Conservation (phyloP, 2,888 invertebrate species). For the Phalangium opilio region DNA sequence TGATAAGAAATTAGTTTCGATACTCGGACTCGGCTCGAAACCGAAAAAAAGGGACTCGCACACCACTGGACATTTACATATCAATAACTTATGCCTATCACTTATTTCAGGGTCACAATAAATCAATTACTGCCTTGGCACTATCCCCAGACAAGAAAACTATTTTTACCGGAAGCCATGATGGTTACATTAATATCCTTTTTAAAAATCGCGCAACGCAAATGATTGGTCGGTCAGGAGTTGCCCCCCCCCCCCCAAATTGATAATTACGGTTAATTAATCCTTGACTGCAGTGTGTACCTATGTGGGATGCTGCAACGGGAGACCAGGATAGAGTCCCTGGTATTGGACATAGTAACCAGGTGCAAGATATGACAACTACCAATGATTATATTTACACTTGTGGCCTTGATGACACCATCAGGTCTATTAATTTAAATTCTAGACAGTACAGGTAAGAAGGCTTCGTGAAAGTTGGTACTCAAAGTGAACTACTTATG, state of each 20-base stretch:
- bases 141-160: constrained; percentile 53
- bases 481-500: no score
- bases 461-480: no score
- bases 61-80: no score
- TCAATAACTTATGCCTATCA: constrained; percentile 1
- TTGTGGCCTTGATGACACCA: constrained; percentile 84
- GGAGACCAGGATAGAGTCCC: constrained; percentile 69
- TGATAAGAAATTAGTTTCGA: no score
- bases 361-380: constrained; percentile 76
- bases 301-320: constrained; percentile 30
- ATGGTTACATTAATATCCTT: constrained; percentile 59
- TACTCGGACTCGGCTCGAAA: no score
- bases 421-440: constrained; percentile 39
- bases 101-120: constrained; percentile 69
- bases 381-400: constrained; percentile 56
- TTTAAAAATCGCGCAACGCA: no score
- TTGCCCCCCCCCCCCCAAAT: no score
- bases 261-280: neutral
- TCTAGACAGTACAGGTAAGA: constrained; percentile 43
- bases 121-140: constrained; percentile 82
- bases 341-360: constrained; percentile 86
- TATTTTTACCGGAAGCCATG: constrained; percentile 85
- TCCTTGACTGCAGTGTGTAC: constrained; percentile 8
- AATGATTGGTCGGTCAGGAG: no score
- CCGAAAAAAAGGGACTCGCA: no score